Evolutionary conservation across 92 coral and sea anemone genomes (phyloP).

Genomic region (Zoanthus solanderi): DNA sequence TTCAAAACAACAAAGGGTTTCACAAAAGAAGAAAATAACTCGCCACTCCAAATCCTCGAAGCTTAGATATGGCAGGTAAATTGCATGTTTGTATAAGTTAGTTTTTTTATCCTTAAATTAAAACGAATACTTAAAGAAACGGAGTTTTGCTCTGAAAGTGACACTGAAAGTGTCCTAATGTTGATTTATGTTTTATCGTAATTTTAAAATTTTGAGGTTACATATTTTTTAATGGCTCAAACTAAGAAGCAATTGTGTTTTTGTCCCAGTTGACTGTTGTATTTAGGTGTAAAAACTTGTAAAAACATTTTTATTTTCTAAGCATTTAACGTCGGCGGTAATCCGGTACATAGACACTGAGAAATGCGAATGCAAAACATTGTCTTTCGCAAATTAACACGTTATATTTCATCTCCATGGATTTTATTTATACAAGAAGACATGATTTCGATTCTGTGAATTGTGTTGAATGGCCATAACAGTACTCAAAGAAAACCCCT

Average conservation of each 20-base stretch:
- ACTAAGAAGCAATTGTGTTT: neutral
- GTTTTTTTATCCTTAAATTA: neutral
- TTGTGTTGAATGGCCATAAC: neutral
- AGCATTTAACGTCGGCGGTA: neutral
- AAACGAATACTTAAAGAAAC: neutral
- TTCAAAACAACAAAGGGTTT: neutral
- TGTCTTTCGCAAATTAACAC: neutral
- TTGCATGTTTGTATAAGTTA: neutral
- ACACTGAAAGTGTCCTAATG: neutral
- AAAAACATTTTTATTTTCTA: neutral
- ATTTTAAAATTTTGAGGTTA: slow-evolving; percentile 5
- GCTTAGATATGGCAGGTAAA: slow-evolving; percentile 16
- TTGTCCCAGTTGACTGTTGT: neutral
- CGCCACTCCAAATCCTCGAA: neutral
- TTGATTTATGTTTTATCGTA: slow-evolving; percentile 12
- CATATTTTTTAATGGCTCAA: neutral
- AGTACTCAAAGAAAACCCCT: too few species aligned
- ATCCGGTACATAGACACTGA: neutral
- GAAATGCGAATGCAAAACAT: too few species aligned
- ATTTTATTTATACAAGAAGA: slow-evolving; percentile 11
- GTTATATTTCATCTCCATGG: neutral
- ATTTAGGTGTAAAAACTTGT: neutral
- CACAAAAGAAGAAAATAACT: neutral
- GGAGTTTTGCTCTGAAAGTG: neutral
- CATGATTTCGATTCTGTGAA: slow-evolving; percentile 29